These are phyloP conservation scores for Aplodontia rufa DNA, from an alignment of 2,113 vertebrate genomes.

Conservation along the genomic window DNA sequence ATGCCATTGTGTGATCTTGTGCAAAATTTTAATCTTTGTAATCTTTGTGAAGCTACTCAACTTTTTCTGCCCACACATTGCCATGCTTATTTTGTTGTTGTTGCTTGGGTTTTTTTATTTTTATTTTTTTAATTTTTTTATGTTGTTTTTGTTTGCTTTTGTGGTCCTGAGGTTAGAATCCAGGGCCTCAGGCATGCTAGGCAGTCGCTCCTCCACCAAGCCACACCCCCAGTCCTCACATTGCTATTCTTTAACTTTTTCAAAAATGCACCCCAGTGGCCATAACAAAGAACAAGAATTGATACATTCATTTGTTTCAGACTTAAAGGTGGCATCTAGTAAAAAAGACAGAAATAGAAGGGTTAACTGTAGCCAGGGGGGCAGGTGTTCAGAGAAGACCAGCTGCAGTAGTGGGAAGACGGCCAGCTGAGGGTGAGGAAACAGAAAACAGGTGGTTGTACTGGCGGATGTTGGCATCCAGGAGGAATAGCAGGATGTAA, in stretches of 20 bases:
- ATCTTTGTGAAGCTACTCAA: conserved; percentile 9
- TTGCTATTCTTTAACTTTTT: not conserved
- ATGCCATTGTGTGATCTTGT: not conserved
- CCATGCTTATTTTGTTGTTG: not conserved
- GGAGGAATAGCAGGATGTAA: not conserved
- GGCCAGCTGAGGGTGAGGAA: conserved; percentile 10
- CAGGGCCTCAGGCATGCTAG: too few relatives aligned
- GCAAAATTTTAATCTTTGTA: not conserved
- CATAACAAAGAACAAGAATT: not conserved
- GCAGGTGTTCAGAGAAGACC: conserved; percentile 43
- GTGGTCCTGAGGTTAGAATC: not conserved
- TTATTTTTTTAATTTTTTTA: too few relatives aligned
- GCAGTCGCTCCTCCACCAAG: not conserved
- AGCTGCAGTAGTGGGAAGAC: conserved; percentile 35
- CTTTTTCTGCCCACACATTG: not conserved
- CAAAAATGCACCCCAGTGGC: not conserved
- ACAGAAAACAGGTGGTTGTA: conserved; percentile 48
- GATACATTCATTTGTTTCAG: conserved; percentile 30
- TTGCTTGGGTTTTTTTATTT: too few relatives aligned
- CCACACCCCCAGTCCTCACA: not conserved
- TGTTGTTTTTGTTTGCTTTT: too few relatives aligned
- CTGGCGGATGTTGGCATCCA: not conserved
- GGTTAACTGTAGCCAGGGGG: conserved; percentile 20
- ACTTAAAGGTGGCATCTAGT: not conserved
- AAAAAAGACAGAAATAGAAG: conserved; percentile 36